Evolutionary conservation across 2,797 vertebrate genomes (phyloP), one percentile per base, ranked within the genome.

Genomic region (Apogon talboti): DNA sequence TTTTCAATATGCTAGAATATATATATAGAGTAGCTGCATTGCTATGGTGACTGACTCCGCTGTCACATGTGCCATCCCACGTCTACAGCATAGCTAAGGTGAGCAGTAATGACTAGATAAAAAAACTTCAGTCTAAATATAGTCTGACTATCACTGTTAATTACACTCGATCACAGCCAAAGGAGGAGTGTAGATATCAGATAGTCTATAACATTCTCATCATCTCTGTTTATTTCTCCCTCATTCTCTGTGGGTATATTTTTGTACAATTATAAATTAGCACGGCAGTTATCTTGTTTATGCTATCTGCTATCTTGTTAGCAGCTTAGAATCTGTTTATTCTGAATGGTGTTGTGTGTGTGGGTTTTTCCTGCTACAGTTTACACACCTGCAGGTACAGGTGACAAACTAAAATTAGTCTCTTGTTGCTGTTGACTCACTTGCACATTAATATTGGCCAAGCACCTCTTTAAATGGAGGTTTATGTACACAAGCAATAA

Each of bases 51-150:
- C 67, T 54, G 63, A 54, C 63, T 70, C 9, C 62, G 61, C 59
- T 66, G 41, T 83, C 81, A 84, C 74, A 66, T 76, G 81, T 41
- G 48, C 18, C 48, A 4, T 66, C 60, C 48, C 55, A 66, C 47
- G 3, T 71, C 66, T 57, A 70, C 54, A 55, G 80, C 86, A 90
- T 86, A 83, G 15, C 76, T 83, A 70, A 76, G 71, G 66, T 73
- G 67, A 78, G 46, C 43, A 55, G 85, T 69, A 78, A 84, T 71
- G 49, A 76, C 48, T 18, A 15, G 61, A 43, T 43, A 71, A 74
- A 73, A 78, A 73, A 57, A 28, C 6, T 4, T n/a, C 13, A 6
- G 24, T 63, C 85, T 89, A 91, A 87, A 89, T 83, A 85, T 89
- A 90, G 79, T 56, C 58, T 1, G 12, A 54, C 55, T 64, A 66